Base-by-base conservation (phyloP, 2,888 invertebrate genomes). In the Coleophora deauratella region DNA sequence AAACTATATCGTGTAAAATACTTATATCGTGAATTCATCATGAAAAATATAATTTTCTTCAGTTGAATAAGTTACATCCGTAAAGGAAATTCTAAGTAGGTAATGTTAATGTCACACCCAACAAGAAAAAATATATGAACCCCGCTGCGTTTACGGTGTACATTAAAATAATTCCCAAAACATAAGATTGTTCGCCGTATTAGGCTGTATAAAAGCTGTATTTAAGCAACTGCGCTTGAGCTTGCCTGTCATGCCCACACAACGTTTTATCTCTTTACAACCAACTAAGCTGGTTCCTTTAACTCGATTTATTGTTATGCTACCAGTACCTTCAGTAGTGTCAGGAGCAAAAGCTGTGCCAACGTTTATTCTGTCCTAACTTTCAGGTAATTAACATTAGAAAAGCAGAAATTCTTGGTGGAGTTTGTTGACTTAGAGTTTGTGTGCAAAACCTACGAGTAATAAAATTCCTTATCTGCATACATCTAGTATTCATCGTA, bases 301-400 rank as follows among this genome's bases (percentile, higher is more conserved):
- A 68, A 68, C 64, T 71, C 66, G 60, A 75, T 79, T 80, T 81
- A 80, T 81, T 73, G 74, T 78, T 63, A 68, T 64, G 80, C 80
- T 79, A 82, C 81, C 72, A 69, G 72, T 66, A 74, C 62, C 63
- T 63, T 54, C n/a, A 57, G 59, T 21, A 57, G 59, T 58, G 60
- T 62, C 66, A 58, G 70, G 65, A 72, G 71, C 59, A 59, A 57
- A 61, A 3, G 21, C 49, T 52, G 72, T 72, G 66, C 76, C 73
- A 71, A 77, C 74, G 71, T 70, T 51, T 50, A 37, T 46, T 58
- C 62, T 27, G 13, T 11, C 35, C 13, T 28, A 30, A 37, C 74
- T 72, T 76, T 75, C 70, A 62, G 72, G 59, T 72, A 68, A 79
- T 78, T 72, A 73, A 57, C 74, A 74, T 78, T 57, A 70, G 62